Evolutionary conservation across 2,888 invertebrate species (phyloP).

Genomic region (Drosophila rubida): DNA sequence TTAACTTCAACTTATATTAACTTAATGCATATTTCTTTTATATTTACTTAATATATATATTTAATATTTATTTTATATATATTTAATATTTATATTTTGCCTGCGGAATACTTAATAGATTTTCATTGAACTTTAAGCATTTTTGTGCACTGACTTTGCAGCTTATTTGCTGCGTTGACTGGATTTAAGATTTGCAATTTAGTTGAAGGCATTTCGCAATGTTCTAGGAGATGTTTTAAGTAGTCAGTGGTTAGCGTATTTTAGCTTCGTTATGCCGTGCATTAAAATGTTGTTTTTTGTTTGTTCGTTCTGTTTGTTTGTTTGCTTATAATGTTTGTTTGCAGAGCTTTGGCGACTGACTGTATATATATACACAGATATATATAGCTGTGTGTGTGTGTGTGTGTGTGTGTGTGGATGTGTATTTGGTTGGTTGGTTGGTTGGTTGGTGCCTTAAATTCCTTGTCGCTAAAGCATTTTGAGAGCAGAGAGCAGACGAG

Average conservation of each 20-base stretch:
- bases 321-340: constrained; percentile 74
- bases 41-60: no score
- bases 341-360: constrained; percentile 45
- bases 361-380: neutral
- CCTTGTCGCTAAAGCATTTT: constrained; percentile 71
- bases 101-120: no score
- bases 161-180: no score
- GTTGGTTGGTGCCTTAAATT: constrained; percentile 64
- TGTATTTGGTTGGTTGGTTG: constrained; percentile 14
- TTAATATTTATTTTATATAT: no score
- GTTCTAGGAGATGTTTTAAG: neutral
- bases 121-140: no score
- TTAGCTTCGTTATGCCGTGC: constrained; percentile 15
- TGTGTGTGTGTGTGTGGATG: constrained; percentile 21
- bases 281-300: constrained; percentile 15
- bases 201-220: neutral
- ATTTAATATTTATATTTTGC: neutral
- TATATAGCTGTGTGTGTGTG: neutral
- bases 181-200: neutral
- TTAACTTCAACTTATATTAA: no score
- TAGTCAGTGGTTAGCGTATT: constrained; percentile 16
- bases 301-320: constrained; percentile 64
- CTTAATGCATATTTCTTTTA: no score
- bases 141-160: no score
- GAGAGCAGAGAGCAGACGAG: constrained; percentile 58